Percentiles rank a stretch among this genome's conserved stretches.
phyloP scores from a whole-genome alignment of 1,140 invertebrate genomes.

The Schmidtea mediterranea region DNA sequence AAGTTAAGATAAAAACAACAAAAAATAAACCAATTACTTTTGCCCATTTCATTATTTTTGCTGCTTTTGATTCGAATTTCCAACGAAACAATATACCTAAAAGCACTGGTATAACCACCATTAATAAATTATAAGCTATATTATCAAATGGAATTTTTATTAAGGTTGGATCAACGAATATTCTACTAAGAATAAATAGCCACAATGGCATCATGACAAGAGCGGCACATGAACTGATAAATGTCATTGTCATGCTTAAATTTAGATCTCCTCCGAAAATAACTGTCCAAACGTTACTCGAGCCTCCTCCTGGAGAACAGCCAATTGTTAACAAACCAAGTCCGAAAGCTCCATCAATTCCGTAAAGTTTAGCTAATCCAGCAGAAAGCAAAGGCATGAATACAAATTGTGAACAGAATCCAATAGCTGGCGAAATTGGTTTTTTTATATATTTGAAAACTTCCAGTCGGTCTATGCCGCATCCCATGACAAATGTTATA shows the following conservation, averaged over 20 bases:
- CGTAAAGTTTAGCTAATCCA: not conserved
- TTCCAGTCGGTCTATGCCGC: constrained; percentile 19
- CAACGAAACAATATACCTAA: not conserved
- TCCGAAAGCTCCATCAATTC: constrained; percentile 4
- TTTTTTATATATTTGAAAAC: constrained; percentile 19
- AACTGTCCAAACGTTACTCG: constrained; percentile 25
- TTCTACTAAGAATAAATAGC: not conserved
- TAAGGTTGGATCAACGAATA: not conserved
- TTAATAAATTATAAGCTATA: not conserved
- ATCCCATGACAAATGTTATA: too few relatives aligned
- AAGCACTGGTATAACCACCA: not conserved
- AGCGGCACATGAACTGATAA: constrained; percentile 6
- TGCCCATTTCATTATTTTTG: not conserved
- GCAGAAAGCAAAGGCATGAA: constrained; percentile 18
- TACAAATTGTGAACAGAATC: constrained; percentile 25
- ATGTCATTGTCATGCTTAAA: constrained; percentile 19
- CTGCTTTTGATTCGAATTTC: not conserved
- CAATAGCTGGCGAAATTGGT: constrained; percentile 24
- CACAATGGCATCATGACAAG: constrained; percentile 1
- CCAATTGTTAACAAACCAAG: constrained; percentile 22
- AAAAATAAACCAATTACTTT: constrained; percentile 3
- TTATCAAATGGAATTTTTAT: not conserved
- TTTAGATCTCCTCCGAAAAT: constrained; percentile 24
- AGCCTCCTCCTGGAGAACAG: constrained; percentile 23
- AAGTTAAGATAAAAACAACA: constrained; percentile 3